Evolutionary conservation across 1,140 invertebrate species (phyloP), one percentile per base, ranked within the genome.

Genomic region (Hyles vespertilio): DNA sequence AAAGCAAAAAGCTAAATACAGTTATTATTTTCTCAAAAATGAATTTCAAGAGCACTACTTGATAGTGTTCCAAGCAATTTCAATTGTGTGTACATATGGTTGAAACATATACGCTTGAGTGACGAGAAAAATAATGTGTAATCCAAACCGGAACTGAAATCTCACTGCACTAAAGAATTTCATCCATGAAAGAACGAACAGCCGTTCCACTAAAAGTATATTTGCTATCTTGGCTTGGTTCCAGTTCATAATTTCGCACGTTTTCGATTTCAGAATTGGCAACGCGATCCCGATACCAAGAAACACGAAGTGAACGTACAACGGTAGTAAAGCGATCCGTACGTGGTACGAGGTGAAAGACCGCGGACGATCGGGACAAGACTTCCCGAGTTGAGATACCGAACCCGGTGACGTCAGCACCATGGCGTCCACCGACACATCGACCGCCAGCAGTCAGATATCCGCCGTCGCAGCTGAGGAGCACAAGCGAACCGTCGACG

Each of bases 401-500:
- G 79, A 84, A 72, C 70, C 54, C 72, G 85, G 81, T 78, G 80
- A 83, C 82, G 82, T 72, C 75, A 68, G 12, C 62, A 69, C 61
- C 4, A 88, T 89, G 86, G 77, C 86, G 84, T 84, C 84, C 65
- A 84, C 83, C 81, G 86, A 87, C 80, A 84, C 75, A 65, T 83
- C 86, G 84, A 89, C 86, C 84, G 81, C 84, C 86, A 87, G 84
- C 73, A 69, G 67, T 58, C 78, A 82, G 57, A 65, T 79, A 56
- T 70, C 79, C 66, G 70, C 77, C 75, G 69, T 77, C 52, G 70
- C 67, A 48, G 47, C 65, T 43, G 84, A 87, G 67, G 84, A 87
- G 32, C 79, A 84, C 77, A 87, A 87, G 81, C 84, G 86, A 51
- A 84, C 77, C 63, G 78, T 89, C 74, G 86, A 89, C 77, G 86